Evolutionary conservation across 2,888 invertebrate genomes (phyloP).

Genomic region (Calameuta idolon): DNA sequence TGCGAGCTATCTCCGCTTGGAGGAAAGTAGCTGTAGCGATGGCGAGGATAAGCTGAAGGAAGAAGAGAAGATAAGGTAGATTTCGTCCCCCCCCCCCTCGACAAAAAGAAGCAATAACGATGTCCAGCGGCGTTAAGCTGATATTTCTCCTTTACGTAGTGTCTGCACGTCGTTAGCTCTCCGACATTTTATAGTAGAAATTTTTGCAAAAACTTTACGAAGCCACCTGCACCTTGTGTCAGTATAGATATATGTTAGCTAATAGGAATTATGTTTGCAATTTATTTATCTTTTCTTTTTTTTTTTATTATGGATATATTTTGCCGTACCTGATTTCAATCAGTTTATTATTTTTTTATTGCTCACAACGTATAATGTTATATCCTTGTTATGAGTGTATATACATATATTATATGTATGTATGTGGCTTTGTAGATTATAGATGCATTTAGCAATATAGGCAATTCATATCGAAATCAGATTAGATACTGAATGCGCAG

Average conservation of each 20-base stretch:
- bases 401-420: background rate
- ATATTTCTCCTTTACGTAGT: constrained; percentile 19
- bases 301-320: background rate
- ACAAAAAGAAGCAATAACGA: background rate
- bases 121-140: background rate
- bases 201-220: background rate
- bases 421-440: background rate
- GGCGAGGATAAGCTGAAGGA: background rate
- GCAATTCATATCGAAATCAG: background rate
- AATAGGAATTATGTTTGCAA: background rate
- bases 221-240: background rate
- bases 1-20: background rate
- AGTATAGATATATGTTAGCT: background rate
- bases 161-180: constrained; percentile 21
- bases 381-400: background rate
- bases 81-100: background rate
- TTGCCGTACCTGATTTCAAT: background rate
- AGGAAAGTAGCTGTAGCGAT: background rate
- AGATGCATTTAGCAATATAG: background rate
- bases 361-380: background rate
- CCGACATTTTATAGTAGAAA: background rate
- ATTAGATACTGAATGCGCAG: constrained; percentile 11
- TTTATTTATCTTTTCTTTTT: background rate
- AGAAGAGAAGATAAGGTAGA: background rate
- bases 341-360: background rate